phyloP scores from a whole-genome alignment of 92 coral and sea anemone genomes.

The Parazoanthus atlanticus region DNA sequence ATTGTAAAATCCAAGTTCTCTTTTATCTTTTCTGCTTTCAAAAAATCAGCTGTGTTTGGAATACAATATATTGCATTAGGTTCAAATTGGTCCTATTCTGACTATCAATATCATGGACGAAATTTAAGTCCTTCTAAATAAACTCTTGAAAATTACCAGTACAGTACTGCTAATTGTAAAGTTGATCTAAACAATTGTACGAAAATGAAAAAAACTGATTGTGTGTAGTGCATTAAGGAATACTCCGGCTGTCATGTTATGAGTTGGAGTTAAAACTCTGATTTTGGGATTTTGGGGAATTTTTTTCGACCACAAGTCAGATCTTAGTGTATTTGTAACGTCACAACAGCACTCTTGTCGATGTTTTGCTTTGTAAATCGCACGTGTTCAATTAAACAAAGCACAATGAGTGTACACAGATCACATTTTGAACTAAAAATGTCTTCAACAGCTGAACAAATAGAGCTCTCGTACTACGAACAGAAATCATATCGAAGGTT shows the following conservation, averaged over 20 bases:
- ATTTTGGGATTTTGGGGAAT: neutral
- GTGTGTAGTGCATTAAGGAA: neutral
- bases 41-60: neutral
- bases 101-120: neutral
- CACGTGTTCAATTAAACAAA: constrained; percentile 21
- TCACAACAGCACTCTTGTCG: neutral
- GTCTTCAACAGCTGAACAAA: constrained; percentile 33
- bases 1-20: too few species aligned
- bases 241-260: neutral
- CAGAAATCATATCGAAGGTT: neutral
- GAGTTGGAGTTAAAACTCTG: too few species aligned
- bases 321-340: neutral
- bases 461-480: neutral
- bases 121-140: neutral
- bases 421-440: constrained; percentile 16
- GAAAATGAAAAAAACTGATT: neutral
- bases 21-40: neutral
- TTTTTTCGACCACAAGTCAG: neutral
- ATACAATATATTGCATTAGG: neutral
- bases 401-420: neutral
- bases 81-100: neutral
- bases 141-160: neutral
- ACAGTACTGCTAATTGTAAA: too few species aligned
- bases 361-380: neutral
- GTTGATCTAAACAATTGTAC: neutral